Conservation (phyloP, 2,888 invertebrate species). For the Sphinx pinastri region DNA sequence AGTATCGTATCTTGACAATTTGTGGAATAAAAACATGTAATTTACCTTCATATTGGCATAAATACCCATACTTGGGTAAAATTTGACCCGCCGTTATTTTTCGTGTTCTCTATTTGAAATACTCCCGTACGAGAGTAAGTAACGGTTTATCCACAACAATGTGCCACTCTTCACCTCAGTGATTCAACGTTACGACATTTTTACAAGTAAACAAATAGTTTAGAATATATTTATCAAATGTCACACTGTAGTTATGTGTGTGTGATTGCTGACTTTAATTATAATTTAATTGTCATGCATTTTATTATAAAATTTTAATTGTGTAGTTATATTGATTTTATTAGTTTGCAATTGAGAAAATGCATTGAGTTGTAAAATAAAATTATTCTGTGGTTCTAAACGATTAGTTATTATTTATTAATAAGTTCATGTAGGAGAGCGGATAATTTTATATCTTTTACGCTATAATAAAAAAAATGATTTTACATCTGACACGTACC, state of each 20-base stretch:
- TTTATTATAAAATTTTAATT: not conserved
- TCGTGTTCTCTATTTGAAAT: constrained; percentile 40
- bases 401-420: not conserved
- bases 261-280: not conserved
- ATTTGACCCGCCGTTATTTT: not conserved
- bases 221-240: constrained; percentile 25
- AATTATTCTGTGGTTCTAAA: not conserved
- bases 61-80: not conserved
- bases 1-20: too few relatives aligned
- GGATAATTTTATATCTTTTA: too few relatives aligned
- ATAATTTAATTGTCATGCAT: not conserved
- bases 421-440: not conserved
- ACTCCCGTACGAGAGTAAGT: constrained; percentile 37
- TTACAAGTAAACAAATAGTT: constrained; percentile 40
- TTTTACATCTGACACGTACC: not conserved
- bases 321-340: not conserved
- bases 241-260: constrained; percentile 4
- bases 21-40: too few relatives aligned
- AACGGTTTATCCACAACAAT: constrained; percentile 50
- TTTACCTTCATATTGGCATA: not conserved
- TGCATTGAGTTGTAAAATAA: not conserved
- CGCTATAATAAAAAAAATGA: not conserved
- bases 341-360: not conserved
- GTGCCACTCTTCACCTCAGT: constrained; percentile 62
- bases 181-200: constrained; percentile 54